Percentiles rank a stretch among this genome's conserved stretches.
Evolutionary conservation across 2,888 invertebrate genomes (phyloP).

Genomic region (Scotopteryx bipunctaria): DNA sequence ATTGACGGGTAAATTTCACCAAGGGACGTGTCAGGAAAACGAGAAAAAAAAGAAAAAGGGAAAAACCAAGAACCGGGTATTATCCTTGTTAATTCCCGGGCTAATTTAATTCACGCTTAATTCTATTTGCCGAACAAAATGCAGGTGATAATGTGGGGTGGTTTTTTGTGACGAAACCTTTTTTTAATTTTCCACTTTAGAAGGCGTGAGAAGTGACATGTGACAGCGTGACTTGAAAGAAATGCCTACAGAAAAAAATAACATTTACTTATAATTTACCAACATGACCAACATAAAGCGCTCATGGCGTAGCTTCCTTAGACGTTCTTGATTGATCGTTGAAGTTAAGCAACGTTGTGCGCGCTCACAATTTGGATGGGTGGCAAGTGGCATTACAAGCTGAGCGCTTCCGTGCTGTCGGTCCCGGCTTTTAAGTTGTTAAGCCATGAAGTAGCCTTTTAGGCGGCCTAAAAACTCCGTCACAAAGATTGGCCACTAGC

Average conservation of each 20-base stretch:
- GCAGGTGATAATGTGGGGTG: conserved; percentile 79
- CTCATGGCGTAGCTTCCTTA: too few relatives aligned
- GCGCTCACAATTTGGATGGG: too few relatives aligned
- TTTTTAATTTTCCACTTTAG: conserved; percentile 57
- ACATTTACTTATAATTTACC: too few relatives aligned
- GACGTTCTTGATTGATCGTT: too few relatives aligned
- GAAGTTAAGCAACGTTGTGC: too few relatives aligned
- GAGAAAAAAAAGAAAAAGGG: conserved; percentile 59
- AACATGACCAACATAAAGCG: not conserved
- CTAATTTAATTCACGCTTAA: conserved; percentile 82
- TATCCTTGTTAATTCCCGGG: conserved; percentile 81
- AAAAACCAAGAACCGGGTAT: conserved; percentile 70
- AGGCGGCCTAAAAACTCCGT: too few relatives aligned
- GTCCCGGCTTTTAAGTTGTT: too few relatives aligned
- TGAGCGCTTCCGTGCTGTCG: too few relatives aligned
- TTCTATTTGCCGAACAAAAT: conserved; percentile 80
- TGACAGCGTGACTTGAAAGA: conserved; percentile 37
- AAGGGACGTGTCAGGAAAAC: conserved; percentile 52
- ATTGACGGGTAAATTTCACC: conserved; percentile 38
- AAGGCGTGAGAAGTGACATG: conserved; percentile 60
- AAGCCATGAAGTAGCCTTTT: too few relatives aligned
- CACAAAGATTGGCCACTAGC: too few relatives aligned
- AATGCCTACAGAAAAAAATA: conserved; percentile 7
- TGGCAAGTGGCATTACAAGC: too few relatives aligned
- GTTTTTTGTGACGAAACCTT: conserved; percentile 65